Percentiles rank a stretch among this genome's conserved stretches.
phyloP scores from a whole-genome alignment of 2,888 invertebrate genomes.

The Drosophila cyrtoloma region DNA sequence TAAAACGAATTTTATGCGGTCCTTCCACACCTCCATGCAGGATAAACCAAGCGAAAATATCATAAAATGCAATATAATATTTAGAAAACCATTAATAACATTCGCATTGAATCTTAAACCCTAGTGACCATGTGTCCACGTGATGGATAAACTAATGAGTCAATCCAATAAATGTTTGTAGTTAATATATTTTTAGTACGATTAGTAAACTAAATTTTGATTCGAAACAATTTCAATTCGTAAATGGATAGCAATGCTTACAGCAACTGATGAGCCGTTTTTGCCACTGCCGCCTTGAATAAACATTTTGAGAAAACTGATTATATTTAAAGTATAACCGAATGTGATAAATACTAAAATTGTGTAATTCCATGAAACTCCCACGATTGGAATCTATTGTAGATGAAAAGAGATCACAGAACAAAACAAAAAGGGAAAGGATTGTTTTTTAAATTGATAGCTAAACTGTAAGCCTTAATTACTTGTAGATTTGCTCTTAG shows the following conservation, averaged over 20 bases:
- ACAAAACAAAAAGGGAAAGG: slow-evolving; percentile 48
- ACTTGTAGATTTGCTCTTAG: background rate
- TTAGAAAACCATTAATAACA: slow-evolving; percentile 11
- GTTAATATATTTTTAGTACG: slow-evolving; percentile 36
- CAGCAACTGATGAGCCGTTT: slow-evolving; percentile 98
- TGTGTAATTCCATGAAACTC: slow-evolving; percentile 83
- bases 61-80: background rate
- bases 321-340: slow-evolving; percentile 86
- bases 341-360: slow-evolving; percentile 83
- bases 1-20: background rate
- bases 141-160: slow-evolving; percentile 12
- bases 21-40: background rate
- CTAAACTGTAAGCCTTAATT: slow-evolving; percentile 8
- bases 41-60: background rate
- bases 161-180: slow-evolving; percentile 12
- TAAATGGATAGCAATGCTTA: slow-evolving; percentile 81
- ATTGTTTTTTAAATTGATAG: slow-evolving; percentile 1
- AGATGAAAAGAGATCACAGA: slow-evolving; percentile 69
- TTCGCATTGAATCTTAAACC: slow-evolving; percentile 3
- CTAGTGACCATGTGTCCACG: slow-evolving; percentile 17
- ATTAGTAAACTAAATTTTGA: slow-evolving; percentile 26
- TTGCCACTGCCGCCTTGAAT: slow-evolving; percentile 95
- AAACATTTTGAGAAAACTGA: slow-evolving; percentile 90
- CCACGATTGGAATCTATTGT: slow-evolving; percentile 84
- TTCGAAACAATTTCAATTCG: slow-evolving; percentile 22